A percentile compares a stretch with the other conserved stretches of the same genome.
phyloP scores from a whole-genome alignment of 2,113 vertebrate genomes.

The Psilopsiagon aymara region DNA sequence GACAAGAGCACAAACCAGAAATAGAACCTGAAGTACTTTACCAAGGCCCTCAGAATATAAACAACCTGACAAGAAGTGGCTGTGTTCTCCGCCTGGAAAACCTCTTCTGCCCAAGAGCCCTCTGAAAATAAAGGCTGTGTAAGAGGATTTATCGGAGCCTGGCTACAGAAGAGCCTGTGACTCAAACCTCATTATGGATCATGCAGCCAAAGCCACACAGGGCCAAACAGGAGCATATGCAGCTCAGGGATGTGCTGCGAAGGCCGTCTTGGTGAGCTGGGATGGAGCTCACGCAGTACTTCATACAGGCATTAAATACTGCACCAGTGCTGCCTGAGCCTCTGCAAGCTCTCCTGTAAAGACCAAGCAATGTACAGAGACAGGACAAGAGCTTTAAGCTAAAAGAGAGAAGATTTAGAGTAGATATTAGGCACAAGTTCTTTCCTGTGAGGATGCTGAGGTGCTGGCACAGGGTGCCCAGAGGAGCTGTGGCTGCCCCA shows the following conservation, averaged over 20 bases:
- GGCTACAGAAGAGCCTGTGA: not conserved
- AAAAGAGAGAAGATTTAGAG: not conserved
- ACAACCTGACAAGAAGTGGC: not conserved
- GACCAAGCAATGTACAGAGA: not conserved
- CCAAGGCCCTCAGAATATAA: not conserved
- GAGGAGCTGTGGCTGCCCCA: not conserved
- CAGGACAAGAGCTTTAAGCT: not conserved
- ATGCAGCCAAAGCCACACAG: not conserved
- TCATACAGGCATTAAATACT: not conserved
- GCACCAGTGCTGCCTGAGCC: not conserved
- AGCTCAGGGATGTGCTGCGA: not conserved
- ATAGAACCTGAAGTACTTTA: not conserved
- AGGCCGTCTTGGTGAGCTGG: accelerated
- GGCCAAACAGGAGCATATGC: accelerated
- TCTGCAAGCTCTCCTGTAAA: not conserved
- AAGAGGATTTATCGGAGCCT: constrained; percentile 40
- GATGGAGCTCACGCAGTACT: not conserved
- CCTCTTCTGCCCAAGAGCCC: not conserved
- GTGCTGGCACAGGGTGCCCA: not conserved
- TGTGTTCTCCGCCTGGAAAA: not conserved
- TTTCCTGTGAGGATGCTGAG: not conserved
- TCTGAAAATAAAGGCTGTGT: not conserved
- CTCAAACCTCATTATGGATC: not conserved
- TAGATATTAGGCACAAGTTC: not conserved
- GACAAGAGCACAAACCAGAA: not conserved